Evolutionary conservation across 2,797 vertebrate genomes (phyloP), one percentile per base, ranked within the genome.

Genomic region (Tokudaia tokunoshimensis): DNA sequence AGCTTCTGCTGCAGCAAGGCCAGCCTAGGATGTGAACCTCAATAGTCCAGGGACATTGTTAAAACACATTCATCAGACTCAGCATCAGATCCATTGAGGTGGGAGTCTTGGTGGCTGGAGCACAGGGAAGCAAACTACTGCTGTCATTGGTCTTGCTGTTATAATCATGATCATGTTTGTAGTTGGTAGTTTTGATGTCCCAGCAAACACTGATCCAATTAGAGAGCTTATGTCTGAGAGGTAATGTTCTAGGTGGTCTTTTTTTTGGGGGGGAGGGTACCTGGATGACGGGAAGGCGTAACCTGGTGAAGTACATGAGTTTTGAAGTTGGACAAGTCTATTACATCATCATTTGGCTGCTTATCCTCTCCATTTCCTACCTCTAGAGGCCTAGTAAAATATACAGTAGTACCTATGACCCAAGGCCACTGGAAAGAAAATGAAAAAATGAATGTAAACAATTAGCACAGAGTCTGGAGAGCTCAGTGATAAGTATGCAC

Each of bases 361-460:
- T 85, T 78, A 80, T 82, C 34, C 74, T 91, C 22, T 89, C 15
- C 3, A 37, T 55, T 41, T 44, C 50, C 72, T 83, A 61, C 1
- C 31, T 75, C 61, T 59, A 59, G 34, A 70, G 8, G 19, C 11
- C 95, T 13, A n/a, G 61, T 79, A 96, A 87, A 91, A 91, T 0
- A 55, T 4, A 74, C 61, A 82, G 55, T 0, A 90, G 47, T 29
- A 52, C 12, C 34, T 31, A 47, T 76, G 74, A 34, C 12, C 86
- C 24, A 72, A 80, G n/a, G 5, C 4, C 79, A 65, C 2, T 67
- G 26, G 72, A 50, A 74, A 67, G 50, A 91, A 84, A 92, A 41
- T 50, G 19, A 63, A 89, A 90, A 41, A 63, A 76, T 24, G n/a
- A 78, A 81, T 24, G 29, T 67, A 95, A 96, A 89, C 61, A 85